phyloP scores from a whole-genome alignment of 1,140 invertebrate species.

The Drosophila subpulchrella region DNA sequence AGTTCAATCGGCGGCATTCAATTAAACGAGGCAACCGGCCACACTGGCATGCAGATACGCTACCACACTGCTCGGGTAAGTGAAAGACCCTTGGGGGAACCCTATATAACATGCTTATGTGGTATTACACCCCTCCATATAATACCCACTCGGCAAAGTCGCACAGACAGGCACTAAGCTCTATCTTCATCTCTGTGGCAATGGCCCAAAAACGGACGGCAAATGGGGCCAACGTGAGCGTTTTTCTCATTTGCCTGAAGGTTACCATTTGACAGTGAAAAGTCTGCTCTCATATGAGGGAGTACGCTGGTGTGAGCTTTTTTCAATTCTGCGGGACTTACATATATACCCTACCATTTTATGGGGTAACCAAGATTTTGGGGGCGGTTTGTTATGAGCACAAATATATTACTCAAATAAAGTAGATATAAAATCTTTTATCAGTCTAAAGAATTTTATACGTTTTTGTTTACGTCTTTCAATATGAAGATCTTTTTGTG shows the following conservation, averaged over 20 bases:
- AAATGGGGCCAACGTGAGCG: constrained; percentile 21
- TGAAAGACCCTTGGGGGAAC: background rate
- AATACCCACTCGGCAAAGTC: background rate
- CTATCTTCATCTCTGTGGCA: constrained; percentile 38
- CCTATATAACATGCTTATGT: background rate
- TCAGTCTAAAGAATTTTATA: no score
- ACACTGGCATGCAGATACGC: constrained; percentile 91
- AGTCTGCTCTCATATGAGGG: background rate
- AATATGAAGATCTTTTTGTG: no score
- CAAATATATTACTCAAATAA: background rate
- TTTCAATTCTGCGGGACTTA: background rate
- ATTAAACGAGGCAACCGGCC: constrained; percentile 89
- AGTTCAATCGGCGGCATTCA: constrained; percentile 93
- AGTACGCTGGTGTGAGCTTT: constrained; percentile 2
- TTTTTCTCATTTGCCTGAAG: constrained; percentile 56
- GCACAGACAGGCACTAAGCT: background rate
- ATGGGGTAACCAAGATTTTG: background rate
- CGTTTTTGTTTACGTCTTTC: no score
- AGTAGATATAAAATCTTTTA: background rate
- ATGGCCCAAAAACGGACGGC: constrained; percentile 51
- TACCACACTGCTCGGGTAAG: constrained; percentile 89
- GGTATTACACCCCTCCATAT: background rate
- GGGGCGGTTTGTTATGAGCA: no score
- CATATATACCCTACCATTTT: background rate
- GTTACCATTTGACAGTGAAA: constrained; percentile 47